phyloP scores from a whole-genome alignment of 2,888 invertebrate genomes.

The Catotricha subobsoleta region DNA sequence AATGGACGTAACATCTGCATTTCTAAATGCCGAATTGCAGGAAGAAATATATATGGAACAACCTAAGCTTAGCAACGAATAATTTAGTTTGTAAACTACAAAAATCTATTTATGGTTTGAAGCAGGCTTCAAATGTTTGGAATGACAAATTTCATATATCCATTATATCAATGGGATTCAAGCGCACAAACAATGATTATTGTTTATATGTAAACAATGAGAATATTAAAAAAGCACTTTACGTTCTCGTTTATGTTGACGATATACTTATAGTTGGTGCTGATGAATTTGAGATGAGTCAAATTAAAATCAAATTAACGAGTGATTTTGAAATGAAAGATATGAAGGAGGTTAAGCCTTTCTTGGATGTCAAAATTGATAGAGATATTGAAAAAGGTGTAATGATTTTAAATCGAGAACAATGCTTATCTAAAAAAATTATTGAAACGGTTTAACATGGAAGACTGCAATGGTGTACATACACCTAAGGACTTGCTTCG shows the following conservation, averaged over 20 bases:
- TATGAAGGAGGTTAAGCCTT: constrained; percentile 10
- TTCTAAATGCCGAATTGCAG: constrained; percentile 2
- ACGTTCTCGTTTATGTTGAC: constrained; percentile 10
- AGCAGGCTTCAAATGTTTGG: constrained; percentile 13
- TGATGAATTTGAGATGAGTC: neutral
- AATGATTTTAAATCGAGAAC: too few relatives aligned
- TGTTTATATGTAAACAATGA: constrained; percentile 9
- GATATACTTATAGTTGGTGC: constrained; percentile 8
- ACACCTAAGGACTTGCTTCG: too few relatives aligned
- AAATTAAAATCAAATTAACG: neutral
- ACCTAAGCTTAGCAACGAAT: constrained; percentile 11
- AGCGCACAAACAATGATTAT: constrained; percentile 11
- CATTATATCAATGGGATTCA: constrained; percentile 9
- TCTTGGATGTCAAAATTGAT: too few relatives aligned
- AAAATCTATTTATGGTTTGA: constrained; percentile 10
- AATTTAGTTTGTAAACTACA: constrained; percentile 8
- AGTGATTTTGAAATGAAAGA: constrained; percentile 10
- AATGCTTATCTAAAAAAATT: too few relatives aligned
- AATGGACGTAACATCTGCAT: constrained; percentile 7
- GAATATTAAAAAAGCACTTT: neutral
- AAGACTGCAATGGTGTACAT: too few relatives aligned
- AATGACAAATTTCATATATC: constrained; percentile 8
- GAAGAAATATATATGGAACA: constrained; percentile 6
- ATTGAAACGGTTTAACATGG: too few relatives aligned
- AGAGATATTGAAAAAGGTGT: too few relatives aligned